Evolutionary conservation across 2,888 invertebrate genomes (phyloP).

Genomic region (Drosophila buzzatii): DNA sequence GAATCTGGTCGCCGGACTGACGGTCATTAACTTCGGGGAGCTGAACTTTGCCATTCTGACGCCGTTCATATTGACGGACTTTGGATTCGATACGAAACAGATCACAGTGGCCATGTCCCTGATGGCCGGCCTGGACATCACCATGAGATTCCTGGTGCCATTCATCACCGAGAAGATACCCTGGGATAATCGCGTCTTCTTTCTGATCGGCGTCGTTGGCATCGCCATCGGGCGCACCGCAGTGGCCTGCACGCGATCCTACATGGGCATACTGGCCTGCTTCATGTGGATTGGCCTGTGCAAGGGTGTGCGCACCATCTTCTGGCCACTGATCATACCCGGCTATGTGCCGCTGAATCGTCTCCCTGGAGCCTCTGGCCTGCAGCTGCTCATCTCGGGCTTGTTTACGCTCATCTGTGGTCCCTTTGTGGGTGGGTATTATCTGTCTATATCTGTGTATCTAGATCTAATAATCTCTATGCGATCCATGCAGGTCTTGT

Average conservation of each 20-base stretch:
- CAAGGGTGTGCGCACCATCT: constrained; percentile 90
- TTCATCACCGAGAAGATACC: constrained; percentile 89
- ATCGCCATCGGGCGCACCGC: constrained; percentile 88
- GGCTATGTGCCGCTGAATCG: constrained; percentile 89
- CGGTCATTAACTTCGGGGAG: constrained; percentile 90
- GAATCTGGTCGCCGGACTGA: constrained; percentile 90
- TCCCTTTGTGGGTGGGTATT: constrained; percentile 88
- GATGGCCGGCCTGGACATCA: constrained; percentile 88
- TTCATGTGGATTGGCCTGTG: constrained; percentile 90
- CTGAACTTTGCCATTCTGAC: constrained; percentile 90
- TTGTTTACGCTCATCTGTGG: constrained; percentile 88
- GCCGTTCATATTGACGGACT: constrained; percentile 90
- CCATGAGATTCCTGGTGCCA: constrained; percentile 89
- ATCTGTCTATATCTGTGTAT: not conserved
- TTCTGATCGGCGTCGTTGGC: constrained; percentile 88
- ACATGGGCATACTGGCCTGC: constrained; percentile 86
- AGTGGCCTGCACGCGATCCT: constrained; percentile 88
- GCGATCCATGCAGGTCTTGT: constrained; percentile 87
- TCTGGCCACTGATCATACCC: constrained; percentile 91
- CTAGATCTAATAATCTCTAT: not conserved
- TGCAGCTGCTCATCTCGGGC: constrained; percentile 89
- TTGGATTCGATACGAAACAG: constrained; percentile 86
- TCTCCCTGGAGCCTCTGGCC: constrained; percentile 89
- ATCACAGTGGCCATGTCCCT: constrained; percentile 90
- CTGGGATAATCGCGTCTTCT: constrained; percentile 90